These are phyloP conservation scores for Tenualosa thibaudeaui DNA, from an alignment of 2,797 vertebrate species.

Conservation along the genomic window DNA sequence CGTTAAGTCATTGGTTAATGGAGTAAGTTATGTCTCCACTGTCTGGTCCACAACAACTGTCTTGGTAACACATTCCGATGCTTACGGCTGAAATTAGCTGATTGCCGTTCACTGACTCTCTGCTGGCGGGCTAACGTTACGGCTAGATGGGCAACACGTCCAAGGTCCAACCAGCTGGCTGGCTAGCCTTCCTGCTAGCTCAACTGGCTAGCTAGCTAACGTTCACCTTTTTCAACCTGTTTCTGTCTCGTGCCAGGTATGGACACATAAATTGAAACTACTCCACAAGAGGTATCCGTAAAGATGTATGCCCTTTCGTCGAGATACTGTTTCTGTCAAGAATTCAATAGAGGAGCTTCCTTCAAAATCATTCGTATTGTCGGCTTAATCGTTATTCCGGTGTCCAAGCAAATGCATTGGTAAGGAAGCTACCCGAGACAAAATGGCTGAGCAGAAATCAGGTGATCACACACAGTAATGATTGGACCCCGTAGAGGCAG, in stretches of 20 bases:
- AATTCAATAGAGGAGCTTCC: background rate
- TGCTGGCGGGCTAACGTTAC: slow-evolving; percentile 33
- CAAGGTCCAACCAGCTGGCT: slow-evolving; percentile 39
- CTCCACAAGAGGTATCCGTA: background rate
- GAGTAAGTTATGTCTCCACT: background rate
- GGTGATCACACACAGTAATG: slow-evolving; percentile 69
- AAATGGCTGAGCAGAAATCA: slow-evolving; percentile 83
- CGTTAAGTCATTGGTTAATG: background rate
- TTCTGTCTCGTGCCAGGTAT: slow-evolving; percentile 38
- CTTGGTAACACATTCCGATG: slow-evolving; percentile 31
- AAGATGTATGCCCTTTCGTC: slow-evolving; percentile 16
- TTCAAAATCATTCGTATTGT: slow-evolving; percentile 31
- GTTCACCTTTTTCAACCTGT: slow-evolving; percentile 28
- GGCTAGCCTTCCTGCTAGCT: slow-evolving; percentile 17
- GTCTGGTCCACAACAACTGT: background rate
- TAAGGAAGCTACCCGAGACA: slow-evolving; percentile 67
- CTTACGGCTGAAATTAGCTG: slow-evolving; percentile 33
- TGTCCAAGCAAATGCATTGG: slow-evolving; percentile 43
- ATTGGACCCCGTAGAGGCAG: slow-evolving; percentile 52
- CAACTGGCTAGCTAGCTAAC: slow-evolving; percentile 32
- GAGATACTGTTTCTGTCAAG: slow-evolving; percentile 7
- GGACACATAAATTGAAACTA: slow-evolving; percentile 40
- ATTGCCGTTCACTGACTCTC: slow-evolving; percentile 37
- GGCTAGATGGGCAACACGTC: slow-evolving; percentile 16
- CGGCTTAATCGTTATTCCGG: slow-evolving; percentile 49